phyloP scores from a whole-genome alignment of 1,140 invertebrate species.

The Philotrypesis tridentata region DNA sequence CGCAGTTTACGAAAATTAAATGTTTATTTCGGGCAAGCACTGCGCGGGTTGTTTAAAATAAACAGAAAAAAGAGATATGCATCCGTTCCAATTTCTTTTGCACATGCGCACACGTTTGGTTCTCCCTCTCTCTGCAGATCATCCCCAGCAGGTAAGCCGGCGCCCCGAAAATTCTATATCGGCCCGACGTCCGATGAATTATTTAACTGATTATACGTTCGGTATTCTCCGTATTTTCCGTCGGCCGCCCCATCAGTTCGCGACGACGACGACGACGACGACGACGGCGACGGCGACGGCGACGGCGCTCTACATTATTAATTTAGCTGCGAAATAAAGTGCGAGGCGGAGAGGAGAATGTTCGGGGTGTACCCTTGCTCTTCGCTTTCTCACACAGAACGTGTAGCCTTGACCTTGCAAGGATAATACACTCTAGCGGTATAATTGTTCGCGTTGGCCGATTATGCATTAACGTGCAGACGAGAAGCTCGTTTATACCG shows the following conservation, averaged over 20 bases:
- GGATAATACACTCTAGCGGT: too few species aligned
- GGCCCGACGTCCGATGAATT: conserved; percentile 56
- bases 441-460: too few species aligned
- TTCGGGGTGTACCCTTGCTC: too few species aligned
- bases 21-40: too few species aligned
- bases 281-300: too few species aligned
- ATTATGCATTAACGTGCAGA: too few species aligned
- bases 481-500: too few species aligned
- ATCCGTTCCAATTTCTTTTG: conserved; percentile 13
- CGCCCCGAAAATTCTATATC: conserved; percentile 31
- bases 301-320: conserved; percentile 57
- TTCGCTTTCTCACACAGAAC: too few species aligned
- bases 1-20: too few species aligned
- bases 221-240: conserved; percentile 45
- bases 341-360: background rate
- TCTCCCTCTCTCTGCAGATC: background rate
- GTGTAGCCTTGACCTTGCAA: too few species aligned
- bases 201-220: conserved; percentile 65
- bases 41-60: too few species aligned
- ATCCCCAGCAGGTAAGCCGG: conserved; percentile 37
- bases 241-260: background rate
- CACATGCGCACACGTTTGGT: background rate
- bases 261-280: too few species aligned
- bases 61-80: conserved; percentile 11
- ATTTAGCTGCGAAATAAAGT: conserved; percentile 21